These are phyloP conservation scores for Corvus cornix DNA, from an alignment of 2,113 vertebrate genomes.

Conservation along the genomic window DNA sequence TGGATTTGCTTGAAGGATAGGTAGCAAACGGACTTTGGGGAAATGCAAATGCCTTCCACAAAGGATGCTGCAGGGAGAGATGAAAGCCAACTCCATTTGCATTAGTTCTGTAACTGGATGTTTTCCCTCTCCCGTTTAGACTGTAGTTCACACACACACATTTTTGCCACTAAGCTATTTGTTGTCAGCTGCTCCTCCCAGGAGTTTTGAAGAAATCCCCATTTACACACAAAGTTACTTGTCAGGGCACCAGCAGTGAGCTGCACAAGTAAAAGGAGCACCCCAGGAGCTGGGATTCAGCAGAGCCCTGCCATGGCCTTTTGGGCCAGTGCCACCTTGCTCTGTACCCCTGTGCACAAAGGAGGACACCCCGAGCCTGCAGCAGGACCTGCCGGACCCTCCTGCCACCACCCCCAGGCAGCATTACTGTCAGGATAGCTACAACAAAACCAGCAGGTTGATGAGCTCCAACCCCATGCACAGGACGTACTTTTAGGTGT, in stretches of 20 bases:
- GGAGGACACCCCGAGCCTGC: background rate
- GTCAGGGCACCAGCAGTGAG: background rate
- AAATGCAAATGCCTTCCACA: constrained; percentile 54
- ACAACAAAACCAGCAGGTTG: background rate
- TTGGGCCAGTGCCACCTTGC: background rate
- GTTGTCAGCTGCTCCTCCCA: background rate
- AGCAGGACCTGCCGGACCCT: background rate
- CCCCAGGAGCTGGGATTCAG: background rate
- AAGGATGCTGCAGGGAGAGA: constrained; percentile 52
- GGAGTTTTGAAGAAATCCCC: background rate
- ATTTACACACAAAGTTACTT: background rate
- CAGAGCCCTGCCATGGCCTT: background rate
- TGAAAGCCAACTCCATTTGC: constrained; percentile 57
- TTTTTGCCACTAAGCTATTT: background rate
- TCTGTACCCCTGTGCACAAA: background rate
- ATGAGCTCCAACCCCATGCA: background rate
- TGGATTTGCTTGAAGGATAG: constrained; percentile 7
- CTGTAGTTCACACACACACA: background rate
- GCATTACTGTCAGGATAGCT: fast-evolving
- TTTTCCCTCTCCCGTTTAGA: constrained; percentile 19
- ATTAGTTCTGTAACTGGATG: constrained; percentile 48
- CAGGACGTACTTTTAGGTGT: background rate
- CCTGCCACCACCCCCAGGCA: background rate
- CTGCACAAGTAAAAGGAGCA: background rate
- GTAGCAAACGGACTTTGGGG: constrained; percentile 16